Percentiles rank a stretch among this genome's conserved stretches.
These are phyloP conservation scores for Xanthostigma xanthostigma DNA, from an alignment of 2,888 invertebrate genomes.

Conservation along the genomic window DNA sequence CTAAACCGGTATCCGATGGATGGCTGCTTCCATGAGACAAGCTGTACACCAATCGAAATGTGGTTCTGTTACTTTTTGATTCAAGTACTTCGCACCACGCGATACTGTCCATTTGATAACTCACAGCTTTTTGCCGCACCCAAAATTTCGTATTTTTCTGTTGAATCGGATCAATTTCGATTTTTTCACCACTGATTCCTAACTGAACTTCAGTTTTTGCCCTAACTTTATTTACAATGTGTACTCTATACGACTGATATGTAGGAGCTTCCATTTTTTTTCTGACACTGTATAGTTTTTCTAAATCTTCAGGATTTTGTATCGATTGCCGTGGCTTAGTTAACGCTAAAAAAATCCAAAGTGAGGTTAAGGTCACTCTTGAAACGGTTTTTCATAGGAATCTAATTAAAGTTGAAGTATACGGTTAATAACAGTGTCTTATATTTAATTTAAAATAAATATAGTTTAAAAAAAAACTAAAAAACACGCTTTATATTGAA, in stretches of 20 bases:
- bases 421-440: no score
- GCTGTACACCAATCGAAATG: constrained; percentile 59
- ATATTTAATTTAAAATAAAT: no score
- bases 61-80: constrained; percentile 53
- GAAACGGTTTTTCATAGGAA: no score
- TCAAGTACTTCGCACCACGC: constrained; percentile 77
- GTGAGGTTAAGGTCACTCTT: neutral
- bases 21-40: constrained; percentile 20
- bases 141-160: constrained; percentile 49
- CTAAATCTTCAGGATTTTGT: constrained; percentile 35
- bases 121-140: constrained; percentile 61
- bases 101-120: constrained; percentile 73
- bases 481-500: no score
- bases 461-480: no score
- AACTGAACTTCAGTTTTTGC: constrained; percentile 73
- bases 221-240: constrained; percentile 63
- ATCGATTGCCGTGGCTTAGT: neutral
- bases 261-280: constrained; percentile 74
- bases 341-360: neutral
- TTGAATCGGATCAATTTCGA: constrained; percentile 77
- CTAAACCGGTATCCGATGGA: no score
- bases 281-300: constrained; percentile 55
- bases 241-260: constrained; percentile 68
- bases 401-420: no score
- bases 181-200: constrained; percentile 77